Percentiles rank a stretch among this genome's conserved stretches.
Evolutionary conservation across 2,888 invertebrate species (phyloP).

Genomic region (Meteorus cinctellus): DNA sequence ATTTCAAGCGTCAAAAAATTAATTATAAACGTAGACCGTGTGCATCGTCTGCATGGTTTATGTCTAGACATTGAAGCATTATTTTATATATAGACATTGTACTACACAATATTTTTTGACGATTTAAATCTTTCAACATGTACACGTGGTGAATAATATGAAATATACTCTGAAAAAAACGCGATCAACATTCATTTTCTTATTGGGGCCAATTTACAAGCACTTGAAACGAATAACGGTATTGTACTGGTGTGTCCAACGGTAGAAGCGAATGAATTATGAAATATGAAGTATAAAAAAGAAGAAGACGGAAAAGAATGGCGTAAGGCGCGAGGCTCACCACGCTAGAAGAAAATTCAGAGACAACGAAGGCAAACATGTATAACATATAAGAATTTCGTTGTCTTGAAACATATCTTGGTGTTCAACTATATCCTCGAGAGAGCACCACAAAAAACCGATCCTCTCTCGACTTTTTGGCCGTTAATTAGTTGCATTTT

Average conservation of each 20-base stretch:
- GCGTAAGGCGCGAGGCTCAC: conserved; percentile 10
- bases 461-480: conserved; percentile 56
- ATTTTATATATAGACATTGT: background rate
- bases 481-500: conserved; percentile 63
- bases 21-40: conserved; percentile 12
- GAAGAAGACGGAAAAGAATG: conserved; percentile 14
- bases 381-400: conserved; percentile 23
- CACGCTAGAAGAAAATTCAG: background rate
- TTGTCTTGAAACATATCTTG: conserved; percentile 17
- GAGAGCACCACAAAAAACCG: conserved; percentile 47
- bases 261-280: background rate
- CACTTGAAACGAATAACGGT: background rate
- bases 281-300: background rate
- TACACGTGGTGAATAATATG: no score
- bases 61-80: background rate
- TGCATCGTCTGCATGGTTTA: conserved; percentile 13
- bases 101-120: background rate
- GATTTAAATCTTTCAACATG: background rate
- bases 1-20: background rate
- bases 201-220: background rate
- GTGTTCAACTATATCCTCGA: conserved; percentile 18
- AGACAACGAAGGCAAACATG: background rate
- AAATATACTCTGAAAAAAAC: background rate
- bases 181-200: no score
- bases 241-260: background rate